Evolutionary conservation across 2,113 vertebrate species (phyloP), one percentile per base, ranked within the genome.

Genomic region (Leptodactylus fuscus): DNA sequence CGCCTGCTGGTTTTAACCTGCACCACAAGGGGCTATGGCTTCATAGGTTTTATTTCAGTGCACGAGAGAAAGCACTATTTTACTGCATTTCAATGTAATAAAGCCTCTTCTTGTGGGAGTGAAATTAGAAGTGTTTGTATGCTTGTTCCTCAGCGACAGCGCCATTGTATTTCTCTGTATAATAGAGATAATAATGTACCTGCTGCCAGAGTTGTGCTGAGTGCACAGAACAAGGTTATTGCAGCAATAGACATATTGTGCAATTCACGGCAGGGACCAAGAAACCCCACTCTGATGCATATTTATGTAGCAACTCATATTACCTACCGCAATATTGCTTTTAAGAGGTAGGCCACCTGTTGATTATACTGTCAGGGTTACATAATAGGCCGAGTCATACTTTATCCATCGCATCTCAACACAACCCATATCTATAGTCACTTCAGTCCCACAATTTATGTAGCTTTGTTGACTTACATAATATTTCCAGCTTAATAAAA

Each of bases 111-210:
- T 83, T 60, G 69, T 74, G 81, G 81, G 70, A 74, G 81, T 27
- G 81, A 83, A 83, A 83, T 82, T 75, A 75, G n/a, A 46, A 83
- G 81, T 83, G 49, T 83, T 83, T 74, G 49, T 83, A 74, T 73
- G 81, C 51, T 44, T 74, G 36, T 74, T 58, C 51, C n/a, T 60
- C 36, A 83, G 38, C 51, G 27, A 83, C 73, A 24, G 48, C 38
- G 49, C 29, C 18, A 51, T 74, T 74, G 60, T 82, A 34, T n/a
- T 41, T 41, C 22, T 62, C 38, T 60, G 69, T 60, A 73, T 74
- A 60, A 36, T 41, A 29, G 22, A 58, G 69, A 34, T 60, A 83
- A 55, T 58, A 83, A 74, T 74, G 69, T 67, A 46, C 69, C 69
- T 44, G 70, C 69, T 55, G 34, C 34, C 13, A n/a, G 49, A 58